Percentiles rank a stretch among this genome's conserved stretches.
Conservation (phyloP, 2,888 invertebrate species). For the Callinectes sapidus region DNA sequence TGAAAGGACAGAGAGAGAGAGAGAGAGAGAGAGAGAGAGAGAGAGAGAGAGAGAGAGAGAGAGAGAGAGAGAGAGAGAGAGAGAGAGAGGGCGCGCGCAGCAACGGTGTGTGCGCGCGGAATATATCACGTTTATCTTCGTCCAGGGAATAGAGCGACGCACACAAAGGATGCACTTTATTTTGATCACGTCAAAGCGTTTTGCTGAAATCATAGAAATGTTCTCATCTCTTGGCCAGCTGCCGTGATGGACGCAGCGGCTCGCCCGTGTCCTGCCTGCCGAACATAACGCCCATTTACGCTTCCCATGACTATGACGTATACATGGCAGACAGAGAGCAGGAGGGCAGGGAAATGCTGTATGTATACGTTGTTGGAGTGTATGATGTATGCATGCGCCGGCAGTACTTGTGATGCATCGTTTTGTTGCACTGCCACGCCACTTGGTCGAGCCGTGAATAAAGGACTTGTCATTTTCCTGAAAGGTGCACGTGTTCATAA, state of each 20-base stretch:
- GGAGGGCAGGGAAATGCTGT: constrained; percentile 17
- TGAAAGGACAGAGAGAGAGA: constrained; percentile 4
- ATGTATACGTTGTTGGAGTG: constrained; percentile 22
- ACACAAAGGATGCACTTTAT: constrained; percentile 72
- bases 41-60: constrained; percentile 7
- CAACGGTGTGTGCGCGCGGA: constrained; percentile 53
- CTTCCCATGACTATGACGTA: constrained; percentile 22
- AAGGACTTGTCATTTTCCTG: constrained; percentile 66
- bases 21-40: not conserved
- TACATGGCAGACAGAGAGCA: not conserved
- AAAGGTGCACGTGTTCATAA: constrained; percentile 68
- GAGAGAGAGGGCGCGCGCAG: constrained; percentile 27
- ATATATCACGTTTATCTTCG: constrained; percentile 73
- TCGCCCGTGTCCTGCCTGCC: constrained; percentile 24
- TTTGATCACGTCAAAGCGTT: constrained; percentile 73
- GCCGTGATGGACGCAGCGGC: constrained; percentile 40
- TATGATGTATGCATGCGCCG: constrained; percentile 34
- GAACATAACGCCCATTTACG: constrained; percentile 31
- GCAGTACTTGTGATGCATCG: constrained; percentile 52
- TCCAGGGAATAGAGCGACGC: constrained; percentile 70
- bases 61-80: constrained; percentile 44
- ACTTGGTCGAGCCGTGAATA: constrained; percentile 65
- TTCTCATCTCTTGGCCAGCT: constrained; percentile 61
- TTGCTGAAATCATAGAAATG: constrained; percentile 73
- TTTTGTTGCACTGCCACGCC: constrained; percentile 64